Conservation (phyloP, 2,888 invertebrate species). For the Mylabris sibirica region DNA sequence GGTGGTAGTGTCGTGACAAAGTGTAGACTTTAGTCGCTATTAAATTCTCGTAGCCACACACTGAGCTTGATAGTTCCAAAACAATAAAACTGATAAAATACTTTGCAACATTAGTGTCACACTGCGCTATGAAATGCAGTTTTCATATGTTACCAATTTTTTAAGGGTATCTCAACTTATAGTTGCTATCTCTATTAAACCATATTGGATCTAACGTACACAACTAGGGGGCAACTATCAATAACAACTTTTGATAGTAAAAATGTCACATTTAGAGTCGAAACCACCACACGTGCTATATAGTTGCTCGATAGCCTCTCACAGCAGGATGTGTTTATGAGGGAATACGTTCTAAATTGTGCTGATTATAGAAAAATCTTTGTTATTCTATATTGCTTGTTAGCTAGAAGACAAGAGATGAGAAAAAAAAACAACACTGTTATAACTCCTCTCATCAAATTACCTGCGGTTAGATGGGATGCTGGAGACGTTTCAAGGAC, state of each 20-base stretch:
- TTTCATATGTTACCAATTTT: constrained; percentile 41
- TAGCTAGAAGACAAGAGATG: background rate
- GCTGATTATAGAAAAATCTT: background rate
- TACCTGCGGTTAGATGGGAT: constrained; percentile 45
- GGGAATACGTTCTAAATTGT: constrained; percentile 41
- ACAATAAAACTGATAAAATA: constrained; percentile 61
- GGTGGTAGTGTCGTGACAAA: constrained; percentile 12
- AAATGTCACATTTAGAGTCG: constrained; percentile 48
- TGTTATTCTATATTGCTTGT: background rate
- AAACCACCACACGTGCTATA: constrained; percentile 40
- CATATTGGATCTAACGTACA: constrained; percentile 52
- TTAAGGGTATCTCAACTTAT: constrained; percentile 54
- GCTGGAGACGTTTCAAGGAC: constrained; percentile 46
- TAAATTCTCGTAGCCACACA: constrained; percentile 39
- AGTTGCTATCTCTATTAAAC: constrained; percentile 18
- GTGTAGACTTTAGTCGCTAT: constrained; percentile 21
- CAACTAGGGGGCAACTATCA: constrained; percentile 50
- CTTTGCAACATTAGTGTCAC: constrained; percentile 59
- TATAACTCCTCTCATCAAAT: constrained; percentile 51
- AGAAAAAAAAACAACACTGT: background rate
- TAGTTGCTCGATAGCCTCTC: constrained; percentile 39
- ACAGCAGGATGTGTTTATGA: constrained; percentile 46
- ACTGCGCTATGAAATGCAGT: constrained; percentile 55
- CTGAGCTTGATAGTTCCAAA: constrained; percentile 53
- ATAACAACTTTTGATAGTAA: constrained; percentile 57